A percentile compares a stretch with the other conserved stretches of the same genome.
These are phyloP conservation scores for Lepidurus apus DNA, from an alignment of 1,140 invertebrate genomes.

Conservation along the genomic window DNA sequence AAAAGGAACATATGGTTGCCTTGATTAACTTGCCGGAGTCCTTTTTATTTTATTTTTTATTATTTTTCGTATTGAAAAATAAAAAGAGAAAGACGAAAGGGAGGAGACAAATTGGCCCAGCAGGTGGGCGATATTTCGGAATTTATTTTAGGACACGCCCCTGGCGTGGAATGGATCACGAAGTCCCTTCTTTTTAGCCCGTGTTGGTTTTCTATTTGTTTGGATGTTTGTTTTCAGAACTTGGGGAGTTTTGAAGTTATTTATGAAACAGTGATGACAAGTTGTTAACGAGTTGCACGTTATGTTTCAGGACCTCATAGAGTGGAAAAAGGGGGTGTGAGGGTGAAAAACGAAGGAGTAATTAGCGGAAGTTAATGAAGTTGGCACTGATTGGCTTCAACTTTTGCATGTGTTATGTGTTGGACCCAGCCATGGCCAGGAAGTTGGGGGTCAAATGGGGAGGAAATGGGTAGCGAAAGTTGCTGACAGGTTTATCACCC, in stretches of 20 bases:
- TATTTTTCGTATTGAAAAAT: neutral
- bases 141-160: neutral
- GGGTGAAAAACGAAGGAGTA: neutral
- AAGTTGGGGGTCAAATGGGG: neutral
- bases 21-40: neutral
- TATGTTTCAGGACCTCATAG: neutral
- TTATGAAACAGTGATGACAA: slow-evolving; percentile 3
- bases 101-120: slow-evolving; percentile 14
- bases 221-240: neutral
- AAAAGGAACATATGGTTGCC: neutral
- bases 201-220: neutral
- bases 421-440: neutral
- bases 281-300: neutral
- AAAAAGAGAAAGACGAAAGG: neutral
- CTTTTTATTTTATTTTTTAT: neutral
- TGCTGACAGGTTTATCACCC: slow-evolving; percentile 18
- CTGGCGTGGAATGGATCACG: too few species aligned
- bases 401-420: neutral
- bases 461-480: neutral
- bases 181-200: neutral
- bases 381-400: neutral
- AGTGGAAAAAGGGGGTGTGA: neutral
- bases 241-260: neutral
- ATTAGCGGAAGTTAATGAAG: slow-evolving; percentile 7
- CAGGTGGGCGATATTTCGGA: slow-evolving; percentile 17